A percentile compares a stretch with the other conserved stretches of the same genome.
Conservation (phyloP, 2,797 vertebrate species). For the Neoniphon sammara region DNA sequence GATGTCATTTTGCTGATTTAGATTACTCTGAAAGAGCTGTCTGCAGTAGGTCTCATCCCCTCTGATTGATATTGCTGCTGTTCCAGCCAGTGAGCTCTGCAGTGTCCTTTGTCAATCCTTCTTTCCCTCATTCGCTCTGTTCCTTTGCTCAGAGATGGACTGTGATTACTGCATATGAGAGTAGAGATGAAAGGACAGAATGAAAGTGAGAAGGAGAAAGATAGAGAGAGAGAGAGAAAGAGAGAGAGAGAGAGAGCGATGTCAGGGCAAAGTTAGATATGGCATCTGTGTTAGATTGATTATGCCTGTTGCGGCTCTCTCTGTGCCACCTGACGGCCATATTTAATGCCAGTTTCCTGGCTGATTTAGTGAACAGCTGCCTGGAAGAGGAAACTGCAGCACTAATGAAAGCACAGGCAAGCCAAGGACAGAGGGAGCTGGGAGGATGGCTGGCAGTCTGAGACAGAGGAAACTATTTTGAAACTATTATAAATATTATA, state of each 20-base stretch:
- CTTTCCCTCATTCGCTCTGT: constrained; percentile 38
- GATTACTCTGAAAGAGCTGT: constrained; percentile 37
- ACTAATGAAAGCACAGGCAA: constrained; percentile 61
- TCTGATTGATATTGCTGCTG: constrained; percentile 59
- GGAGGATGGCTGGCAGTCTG: constrained; percentile 27
- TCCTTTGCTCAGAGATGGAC: constrained; percentile 62
- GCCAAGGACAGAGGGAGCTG: constrained; percentile 60
- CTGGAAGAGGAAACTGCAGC: constrained; percentile 60
- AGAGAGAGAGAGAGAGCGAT: constrained; percentile 44
- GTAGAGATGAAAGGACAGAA: constrained; percentile 50
- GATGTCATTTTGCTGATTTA: constrained; percentile 15
- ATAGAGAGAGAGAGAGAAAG: constrained; percentile 39
- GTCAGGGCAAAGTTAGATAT: constrained; percentile 52
- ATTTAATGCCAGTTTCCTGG: constrained; percentile 76
- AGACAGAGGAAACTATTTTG: constrained; percentile 38
- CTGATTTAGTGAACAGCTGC: constrained; percentile 78
- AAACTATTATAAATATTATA: constrained; percentile 60
- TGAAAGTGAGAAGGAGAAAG: constrained; percentile 57
- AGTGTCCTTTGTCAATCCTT: constrained; percentile 40
- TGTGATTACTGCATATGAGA: constrained; percentile 67
- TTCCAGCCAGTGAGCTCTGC: constrained; percentile 49
- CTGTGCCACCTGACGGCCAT: constrained; percentile 74
- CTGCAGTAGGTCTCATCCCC: constrained; percentile 33
- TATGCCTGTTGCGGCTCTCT: constrained; percentile 68
- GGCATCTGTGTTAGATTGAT: constrained; percentile 79